phyloP scores from a whole-genome alignment of 1,140 invertebrate genomes.

The Lordiphosa stackelbergi region DNA sequence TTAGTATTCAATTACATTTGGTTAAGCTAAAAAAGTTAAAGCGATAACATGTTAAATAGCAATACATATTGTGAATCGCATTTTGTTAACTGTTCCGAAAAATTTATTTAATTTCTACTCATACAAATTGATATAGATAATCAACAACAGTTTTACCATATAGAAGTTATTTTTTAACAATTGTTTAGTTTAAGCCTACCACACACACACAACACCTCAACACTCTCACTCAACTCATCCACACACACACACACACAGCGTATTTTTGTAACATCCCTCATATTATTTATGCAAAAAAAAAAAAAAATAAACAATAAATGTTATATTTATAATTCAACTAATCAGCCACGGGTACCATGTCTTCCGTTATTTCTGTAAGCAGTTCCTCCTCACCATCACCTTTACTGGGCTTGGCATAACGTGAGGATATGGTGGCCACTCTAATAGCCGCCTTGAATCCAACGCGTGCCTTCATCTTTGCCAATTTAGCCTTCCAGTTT shows the following conservation, averaged over 20 bases:
- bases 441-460: slow-evolving; percentile 83
- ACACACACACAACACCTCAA: slow-evolving; percentile 18
- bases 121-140: slow-evolving; percentile 3
- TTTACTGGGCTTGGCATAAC: slow-evolving; percentile 52
- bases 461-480: slow-evolving; percentile 82
- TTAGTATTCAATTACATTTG: slow-evolving; percentile 17
- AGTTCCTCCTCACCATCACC: slow-evolving; percentile 56
- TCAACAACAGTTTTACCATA: slow-evolving; percentile 28
- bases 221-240: slow-evolving; percentile 1
- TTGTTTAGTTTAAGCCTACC: slow-evolving; percentile 55
- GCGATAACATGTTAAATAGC: slow-evolving; percentile 26
- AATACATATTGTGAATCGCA: slow-evolving; percentile 28
- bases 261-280: slow-evolving; percentile 56
- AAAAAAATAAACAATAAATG: slow-evolving; percentile 50
- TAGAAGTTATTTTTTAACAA: slow-evolving; percentile 47
- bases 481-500: slow-evolving; percentile 85
- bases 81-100: slow-evolving; percentile 41
- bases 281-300: slow-evolving; percentile 57
- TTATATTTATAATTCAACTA: slow-evolving; percentile 67
- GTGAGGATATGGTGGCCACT: slow-evolving; percentile 70
- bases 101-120: slow-evolving; percentile 40
- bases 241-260: slow-evolving; percentile 32
- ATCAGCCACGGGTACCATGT: slow-evolving; percentile 54
- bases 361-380: slow-evolving; percentile 62
- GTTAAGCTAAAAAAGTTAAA: slow-evolving; percentile 32